phyloP scores from a whole-genome alignment of 1,140 invertebrate genomes.

The Planococcus citri region DNA sequence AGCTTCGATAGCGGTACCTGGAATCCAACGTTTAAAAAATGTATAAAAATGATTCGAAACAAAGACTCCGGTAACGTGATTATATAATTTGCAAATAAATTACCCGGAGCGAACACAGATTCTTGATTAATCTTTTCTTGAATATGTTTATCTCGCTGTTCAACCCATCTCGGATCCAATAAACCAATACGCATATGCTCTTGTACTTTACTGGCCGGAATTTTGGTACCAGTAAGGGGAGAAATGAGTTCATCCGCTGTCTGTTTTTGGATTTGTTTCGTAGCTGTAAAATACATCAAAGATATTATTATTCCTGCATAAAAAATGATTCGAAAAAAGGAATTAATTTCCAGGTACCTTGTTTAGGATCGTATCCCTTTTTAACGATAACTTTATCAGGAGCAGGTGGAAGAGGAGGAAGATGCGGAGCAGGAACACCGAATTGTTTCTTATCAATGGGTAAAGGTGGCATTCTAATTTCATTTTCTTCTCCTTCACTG shows the following conservation, averaged over 20 bases:
- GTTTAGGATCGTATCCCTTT: conserved; percentile 94
- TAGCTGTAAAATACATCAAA: neutral
- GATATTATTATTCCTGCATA: neutral
- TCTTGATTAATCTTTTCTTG: conserved; percentile 73
- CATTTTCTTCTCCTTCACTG: conserved; percentile 48
- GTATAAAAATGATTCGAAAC: neutral
- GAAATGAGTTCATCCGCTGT: conserved; percentile 84
- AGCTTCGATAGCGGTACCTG: conserved; percentile 79
- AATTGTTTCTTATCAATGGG: conserved; percentile 27
- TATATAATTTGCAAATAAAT: conserved; percentile 21
- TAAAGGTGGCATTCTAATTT: conserved; percentile 30
- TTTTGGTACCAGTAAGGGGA: conserved; percentile 93
- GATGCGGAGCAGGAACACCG: conserved; percentile 32
- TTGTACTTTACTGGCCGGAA: conserved; percentile 90
- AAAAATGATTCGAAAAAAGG: neutral
- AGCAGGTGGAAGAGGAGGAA: conserved; percentile 58
- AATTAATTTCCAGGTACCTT: conserved; percentile 33
- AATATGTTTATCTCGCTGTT: conserved; percentile 81
- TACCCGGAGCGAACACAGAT: conserved; percentile 67
- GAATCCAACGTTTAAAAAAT: too few species aligned
- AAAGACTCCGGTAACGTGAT: neutral
- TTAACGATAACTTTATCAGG: conserved; percentile 92
- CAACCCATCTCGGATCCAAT: conserved; percentile 94
- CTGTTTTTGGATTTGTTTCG: conserved; percentile 31
- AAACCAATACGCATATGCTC: conserved; percentile 97